Base-by-base conservation (phyloP, 2,888 invertebrate genomes). In the Portevinia maculata region DNA sequence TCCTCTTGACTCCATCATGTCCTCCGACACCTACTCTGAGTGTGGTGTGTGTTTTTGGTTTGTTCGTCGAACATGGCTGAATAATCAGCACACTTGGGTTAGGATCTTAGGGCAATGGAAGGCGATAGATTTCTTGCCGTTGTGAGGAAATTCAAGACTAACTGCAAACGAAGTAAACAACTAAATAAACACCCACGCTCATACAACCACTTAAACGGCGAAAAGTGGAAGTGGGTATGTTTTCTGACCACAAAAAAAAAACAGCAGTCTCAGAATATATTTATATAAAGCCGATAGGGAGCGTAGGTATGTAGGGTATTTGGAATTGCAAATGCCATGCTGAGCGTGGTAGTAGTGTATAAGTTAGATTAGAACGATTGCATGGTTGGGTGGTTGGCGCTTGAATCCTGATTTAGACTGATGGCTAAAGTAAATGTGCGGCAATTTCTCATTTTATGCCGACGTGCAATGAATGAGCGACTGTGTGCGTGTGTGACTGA, bases 131-230 rank as follows among this genome's bases (percentile, higher is more conserved):
- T 69, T 69, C 62, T 30, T 55, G 30, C 17, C 9, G 46, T 19
- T 19, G 57, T 28, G 50, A 70, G 81, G 53, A 81, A 75, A 75
- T 75, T 70, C 59, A 11, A 34, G 46, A 39, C 64, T 65, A 75
- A 70, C 70, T 78, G 65, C 41, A 55, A 67, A 71, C 57, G 48
- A 71, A 53, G 78, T 78, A 83, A 71, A 78, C 78, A 83, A 83
- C 70, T 71, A 76, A 76, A 76, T 78, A 83, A 57, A 73, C 53
- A 60, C 55, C 39, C 48, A 28, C 15, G 13, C 39, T 30, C 37
- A 13, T 15, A 32, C 21, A 34, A 32, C 46, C 48, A 50, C 48
- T 24, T 21, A 15, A 34, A 48, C 13, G 32, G 21, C 7, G 21
- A 37, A n/a, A 21, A 24, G 62, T 32, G 15, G 17, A 19, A 17